Evolutionary conservation across 2,797 vertebrate genomes (phyloP), one percentile per base, ranked within the genome.

Genomic region (Crocidura indochinensis): DNA sequence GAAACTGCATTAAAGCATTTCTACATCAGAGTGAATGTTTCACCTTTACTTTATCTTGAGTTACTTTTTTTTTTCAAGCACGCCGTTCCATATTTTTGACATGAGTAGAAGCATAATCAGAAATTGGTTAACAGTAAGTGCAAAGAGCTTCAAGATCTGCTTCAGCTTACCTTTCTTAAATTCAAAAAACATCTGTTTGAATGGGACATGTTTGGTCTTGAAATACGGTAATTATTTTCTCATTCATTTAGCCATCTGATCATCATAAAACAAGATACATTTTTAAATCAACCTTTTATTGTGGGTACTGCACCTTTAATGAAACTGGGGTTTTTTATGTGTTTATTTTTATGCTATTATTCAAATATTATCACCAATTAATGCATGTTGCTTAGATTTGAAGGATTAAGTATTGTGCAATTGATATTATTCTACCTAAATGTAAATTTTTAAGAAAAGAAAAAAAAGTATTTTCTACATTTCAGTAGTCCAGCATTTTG

Each of bases 281-380:
- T 94, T 92, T 56, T 56, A 15, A 95, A 77, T 93, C 93, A 95
- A 95, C 95, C 95, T 96, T 97, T 97, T 97, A 94, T 88, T 85
- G 94, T 97, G 97, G 94, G 96, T 97, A 97, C 97, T 98, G 97
- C 97, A 98, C 97, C 97, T 98, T 98, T 97, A 97, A 95, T 97
- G 94, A 97, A 93, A 78, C 6, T 67, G 53, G 38, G 2, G 38
- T 51, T 31, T 15, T 69, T 79, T 19, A 19, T 95, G 78, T 95
- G 89, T 95, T 88, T 91, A 84, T 96, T 92, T 95, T 96, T 27
- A 64, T 91, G 31, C 53, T 90, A 80, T 88, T 92, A 15, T 94
- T 90, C 27, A 90, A 82, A 92, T 96, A 79, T 71, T 47, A 15
- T 74, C 88, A 93, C 86, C 46, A 65, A 68, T 76, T 80, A 92